A percentile compares a stretch with the other conserved stretches of the same genome.
Conservation (phyloP, 1,140 invertebrate species). For the Cydia pomonella region DNA sequence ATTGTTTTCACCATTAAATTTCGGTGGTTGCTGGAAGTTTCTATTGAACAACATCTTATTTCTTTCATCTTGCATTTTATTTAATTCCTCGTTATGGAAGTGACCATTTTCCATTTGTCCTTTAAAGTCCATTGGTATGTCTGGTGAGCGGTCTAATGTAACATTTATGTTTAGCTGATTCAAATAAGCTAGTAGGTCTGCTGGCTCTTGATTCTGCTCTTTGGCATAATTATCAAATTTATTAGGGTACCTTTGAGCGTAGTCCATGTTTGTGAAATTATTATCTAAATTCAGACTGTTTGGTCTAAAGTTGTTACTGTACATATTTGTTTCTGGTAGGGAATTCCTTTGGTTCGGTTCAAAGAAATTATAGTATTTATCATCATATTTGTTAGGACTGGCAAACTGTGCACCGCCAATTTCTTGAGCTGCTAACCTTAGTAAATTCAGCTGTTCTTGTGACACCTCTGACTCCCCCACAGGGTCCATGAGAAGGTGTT, state of each 20-base stretch:
- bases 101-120: slow-evolving; percentile 62
- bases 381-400: slow-evolving; percentile 62
- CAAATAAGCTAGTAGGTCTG: slow-evolving; percentile 63
- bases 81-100: slow-evolving; percentile 62
- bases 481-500: slow-evolving; percentile 44
- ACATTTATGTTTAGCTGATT: slow-evolving; percentile 57
- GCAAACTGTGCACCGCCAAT: slow-evolving; percentile 72
- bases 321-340: slow-evolving; percentile 65
- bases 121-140: slow-evolving; percentile 63
- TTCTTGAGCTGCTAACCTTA: slow-evolving; percentile 75
- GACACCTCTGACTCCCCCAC: slow-evolving; percentile 51
- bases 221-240: slow-evolving; percentile 63
- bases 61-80: slow-evolving; percentile 61
- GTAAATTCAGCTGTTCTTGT: slow-evolving; percentile 71
- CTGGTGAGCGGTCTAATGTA: slow-evolving; percentile 52
- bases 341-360: slow-evolving; percentile 76
- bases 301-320: slow-evolving; percentile 60
- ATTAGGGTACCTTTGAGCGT: slow-evolving; percentile 58
- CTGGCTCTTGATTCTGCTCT: slow-evolving; percentile 57
- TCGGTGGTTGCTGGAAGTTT: slow-evolving; percentile 56
- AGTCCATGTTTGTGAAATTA: slow-evolving; percentile 63
- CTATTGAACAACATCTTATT: slow-evolving; percentile 63
- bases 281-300: slow-evolving; percentile 69
- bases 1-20: slow-evolving; percentile 56
- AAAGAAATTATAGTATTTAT: slow-evolving; percentile 73